These are phyloP conservation scores for Venusia cambrica DNA, from an alignment of 2,888 invertebrate species.

Conservation along the genomic window DNA sequence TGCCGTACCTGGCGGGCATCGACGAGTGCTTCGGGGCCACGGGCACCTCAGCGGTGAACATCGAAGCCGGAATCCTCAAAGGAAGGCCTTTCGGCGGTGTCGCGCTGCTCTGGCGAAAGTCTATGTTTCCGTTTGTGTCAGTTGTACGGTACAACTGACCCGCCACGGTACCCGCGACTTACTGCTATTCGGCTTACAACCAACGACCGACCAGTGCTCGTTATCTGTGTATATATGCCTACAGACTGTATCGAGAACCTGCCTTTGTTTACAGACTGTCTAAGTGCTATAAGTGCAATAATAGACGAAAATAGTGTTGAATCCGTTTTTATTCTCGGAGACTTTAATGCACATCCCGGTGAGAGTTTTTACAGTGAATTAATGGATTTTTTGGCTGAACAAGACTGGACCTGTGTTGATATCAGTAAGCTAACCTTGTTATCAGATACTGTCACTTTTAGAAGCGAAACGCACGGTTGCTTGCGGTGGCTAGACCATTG, in stretches of 20 bases:
- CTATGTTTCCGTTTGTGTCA: constrained; percentile 11
- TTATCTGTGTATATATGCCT: constrained; percentile 23
- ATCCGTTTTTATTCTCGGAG: constrained; percentile 3
- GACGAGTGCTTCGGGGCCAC: too few species aligned
- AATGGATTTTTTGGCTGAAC: constrained; percentile 3
- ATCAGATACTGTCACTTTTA: constrained; percentile 6
- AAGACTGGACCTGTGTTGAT: constrained; percentile 4
- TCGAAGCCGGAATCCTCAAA: too few species aligned
- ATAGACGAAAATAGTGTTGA: constrained; percentile 7
- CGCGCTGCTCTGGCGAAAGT: constrained; percentile 20
- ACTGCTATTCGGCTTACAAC: constrained; percentile 12
- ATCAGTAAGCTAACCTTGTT: not conserved
- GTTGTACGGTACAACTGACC: constrained; percentile 19
- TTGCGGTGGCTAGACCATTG: constrained; percentile 15
- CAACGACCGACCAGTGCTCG: constrained; percentile 6
- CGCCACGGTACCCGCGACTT: constrained; percentile 13
- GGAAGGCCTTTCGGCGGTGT: too few species aligned
- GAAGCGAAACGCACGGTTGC: constrained; percentile 8
- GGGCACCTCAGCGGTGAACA: too few species aligned
- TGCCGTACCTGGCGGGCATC: too few species aligned
- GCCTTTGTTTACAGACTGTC: constrained; percentile 4
- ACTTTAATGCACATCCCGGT: constrained; percentile 6
- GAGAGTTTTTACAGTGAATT: constrained; percentile 2
- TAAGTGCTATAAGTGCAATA: constrained; percentile 13
- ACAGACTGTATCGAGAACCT: constrained; percentile 6